Evolutionary conservation across 2,113 vertebrate genomes (phyloP).

Genomic region (Paralichthys olivaceus): DNA sequence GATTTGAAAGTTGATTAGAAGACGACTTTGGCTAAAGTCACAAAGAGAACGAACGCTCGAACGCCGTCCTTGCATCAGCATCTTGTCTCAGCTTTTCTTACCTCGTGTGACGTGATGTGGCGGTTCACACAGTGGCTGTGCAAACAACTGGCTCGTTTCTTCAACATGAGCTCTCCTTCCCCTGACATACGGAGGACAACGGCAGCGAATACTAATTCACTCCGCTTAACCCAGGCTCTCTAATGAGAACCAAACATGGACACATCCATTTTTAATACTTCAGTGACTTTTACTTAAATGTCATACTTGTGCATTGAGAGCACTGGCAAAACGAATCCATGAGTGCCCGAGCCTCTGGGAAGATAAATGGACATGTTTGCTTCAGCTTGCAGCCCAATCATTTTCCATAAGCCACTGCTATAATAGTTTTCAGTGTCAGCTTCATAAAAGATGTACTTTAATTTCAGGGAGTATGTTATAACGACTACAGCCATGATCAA

Average conservation of each 20-base stretch:
- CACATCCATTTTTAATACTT: constrained; percentile 58
- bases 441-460: constrained; percentile 28
- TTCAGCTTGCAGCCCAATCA: constrained; percentile 4
- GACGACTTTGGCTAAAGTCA: constrained; percentile 73
- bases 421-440: not conserved
- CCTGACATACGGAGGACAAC: constrained; percentile 15
- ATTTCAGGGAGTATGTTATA: constrained; percentile 27
- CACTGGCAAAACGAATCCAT: constrained; percentile 27
- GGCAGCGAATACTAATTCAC: constrained; percentile 56
- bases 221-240: not conserved
- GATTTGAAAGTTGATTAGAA: constrained; percentile 72
- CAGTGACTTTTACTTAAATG: constrained; percentile 66
- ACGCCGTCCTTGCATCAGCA: constrained; percentile 42
- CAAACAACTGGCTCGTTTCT: constrained; percentile 45
- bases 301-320: constrained; percentile 41
- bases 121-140: not conserved
- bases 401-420: constrained; percentile 17
- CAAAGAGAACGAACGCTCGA: constrained; percentile 18
- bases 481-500: constrained; percentile 13
- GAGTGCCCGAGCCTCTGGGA: not conserved
- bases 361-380: constrained; percentile 46
- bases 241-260: constrained; percentile 55
- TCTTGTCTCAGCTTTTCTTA: constrained; percentile 20
- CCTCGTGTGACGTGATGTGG: constrained; percentile 21
- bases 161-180: constrained; percentile 11